These are phyloP conservation scores for Abramis brama DNA, from an alignment of 2,113 vertebrate genomes.

Conservation along the genomic window DNA sequence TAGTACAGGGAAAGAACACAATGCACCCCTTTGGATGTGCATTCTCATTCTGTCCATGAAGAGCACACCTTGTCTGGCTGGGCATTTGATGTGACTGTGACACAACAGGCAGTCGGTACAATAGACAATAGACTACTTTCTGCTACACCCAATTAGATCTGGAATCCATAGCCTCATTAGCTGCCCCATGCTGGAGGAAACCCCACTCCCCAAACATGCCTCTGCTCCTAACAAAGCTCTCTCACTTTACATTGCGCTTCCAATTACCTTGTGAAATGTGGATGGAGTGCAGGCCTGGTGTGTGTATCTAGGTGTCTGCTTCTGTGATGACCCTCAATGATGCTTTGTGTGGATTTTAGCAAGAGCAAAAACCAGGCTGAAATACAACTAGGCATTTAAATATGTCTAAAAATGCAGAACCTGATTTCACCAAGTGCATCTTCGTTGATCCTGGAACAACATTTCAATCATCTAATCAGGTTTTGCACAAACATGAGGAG, in stretches of 20 bases:
- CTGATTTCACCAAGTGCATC: too few relatives aligned
- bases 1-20: neutral
- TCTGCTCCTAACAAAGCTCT: conserved; percentile 67
- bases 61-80: neutral
- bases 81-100: neutral
- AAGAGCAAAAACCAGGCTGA: neutral
- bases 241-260: conserved; percentile 63
- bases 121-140: conserved; percentile 42
- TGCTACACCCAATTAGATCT: conserved; percentile 66
- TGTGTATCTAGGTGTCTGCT: conserved; percentile 5
- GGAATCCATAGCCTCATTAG: conserved; percentile 70
- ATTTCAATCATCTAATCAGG: too few relatives aligned
- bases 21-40: neutral
- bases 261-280: conserved; percentile 64
- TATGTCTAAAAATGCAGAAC: neutral
- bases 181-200: conserved; percentile 57
- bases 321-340: conserved; percentile 3
- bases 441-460: too few relatives aligned
- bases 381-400: neutral
- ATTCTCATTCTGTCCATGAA: neutral
- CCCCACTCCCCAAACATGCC: conserved; percentile 50
- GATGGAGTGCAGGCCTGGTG: conserved; percentile 10
- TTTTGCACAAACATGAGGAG: too few relatives aligned
- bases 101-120: conserved; percentile 8
- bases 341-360: neutral